These are phyloP conservation scores for Synodontis membranacea DNA, from an alignment of 2,113 vertebrate genomes.

Conservation along the genomic window DNA sequence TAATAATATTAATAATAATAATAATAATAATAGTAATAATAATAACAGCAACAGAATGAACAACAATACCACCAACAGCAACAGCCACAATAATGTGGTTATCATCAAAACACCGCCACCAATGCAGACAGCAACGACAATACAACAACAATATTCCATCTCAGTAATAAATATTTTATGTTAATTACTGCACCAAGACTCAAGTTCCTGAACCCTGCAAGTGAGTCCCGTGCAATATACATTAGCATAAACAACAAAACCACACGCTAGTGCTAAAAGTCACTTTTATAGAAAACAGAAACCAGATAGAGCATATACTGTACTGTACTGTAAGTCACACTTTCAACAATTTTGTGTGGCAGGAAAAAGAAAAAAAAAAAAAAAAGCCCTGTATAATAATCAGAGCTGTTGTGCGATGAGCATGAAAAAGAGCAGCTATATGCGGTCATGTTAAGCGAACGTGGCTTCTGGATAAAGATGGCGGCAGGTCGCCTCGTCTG, in stretches of 20 bases:
- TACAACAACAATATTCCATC: background rate
- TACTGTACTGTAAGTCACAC: too few species aligned
- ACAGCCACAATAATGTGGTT: too few species aligned
- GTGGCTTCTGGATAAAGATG: slow-evolving; percentile 33
- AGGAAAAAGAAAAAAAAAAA: background rate
- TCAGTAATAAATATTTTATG: background rate
- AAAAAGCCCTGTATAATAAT: too few species aligned
- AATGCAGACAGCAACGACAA: too few species aligned
- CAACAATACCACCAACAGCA: too few species aligned
- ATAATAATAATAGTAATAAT: too few species aligned
- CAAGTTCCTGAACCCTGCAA: background rate
- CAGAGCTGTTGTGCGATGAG: slow-evolving; percentile 21
- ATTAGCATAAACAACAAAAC: background rate
- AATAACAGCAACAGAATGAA: too few species aligned
- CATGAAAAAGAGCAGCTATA: slow-evolving; percentile 11
- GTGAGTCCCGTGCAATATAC: background rate
- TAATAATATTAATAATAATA: too few species aligned
- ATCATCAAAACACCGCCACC: too few species aligned
- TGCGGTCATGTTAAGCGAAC: slow-evolving; percentile 11
- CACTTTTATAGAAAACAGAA: background rate
- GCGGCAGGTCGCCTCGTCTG: slow-evolving; percentile 32
- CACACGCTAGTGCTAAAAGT: background rate
- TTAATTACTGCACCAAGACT: background rate
- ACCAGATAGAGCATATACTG: background rate
- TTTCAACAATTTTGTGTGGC: background rate